phyloP scores from a whole-genome alignment of 2,113 vertebrate genomes.

The Acrocephalus arundinaceus region DNA sequence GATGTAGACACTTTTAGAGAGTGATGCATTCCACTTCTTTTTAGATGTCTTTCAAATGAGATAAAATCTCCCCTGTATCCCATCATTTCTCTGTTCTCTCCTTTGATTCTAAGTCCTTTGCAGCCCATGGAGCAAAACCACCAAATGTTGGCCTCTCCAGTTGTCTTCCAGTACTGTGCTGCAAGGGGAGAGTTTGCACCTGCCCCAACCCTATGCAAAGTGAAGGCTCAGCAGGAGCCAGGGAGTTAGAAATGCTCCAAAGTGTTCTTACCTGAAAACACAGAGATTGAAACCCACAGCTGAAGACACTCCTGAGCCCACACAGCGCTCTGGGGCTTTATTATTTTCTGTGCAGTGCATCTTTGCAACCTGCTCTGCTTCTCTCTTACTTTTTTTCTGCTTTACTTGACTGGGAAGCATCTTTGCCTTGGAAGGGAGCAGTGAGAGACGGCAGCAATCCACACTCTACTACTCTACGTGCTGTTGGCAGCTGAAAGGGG shows the following conservation, averaged over 20 bases:
- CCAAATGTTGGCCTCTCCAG: not conserved
- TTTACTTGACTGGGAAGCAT: not conserved
- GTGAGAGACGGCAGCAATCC: rapidly evolving
- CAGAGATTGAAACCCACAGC: not conserved
- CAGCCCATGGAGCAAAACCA: not conserved
- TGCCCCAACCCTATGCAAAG: not conserved
- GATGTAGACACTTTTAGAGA: not conserved
- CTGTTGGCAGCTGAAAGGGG: not conserved
- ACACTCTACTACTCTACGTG: rapidly evolving
- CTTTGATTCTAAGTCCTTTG: not conserved
- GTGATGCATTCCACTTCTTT: not conserved
- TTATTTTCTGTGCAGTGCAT: not conserved
- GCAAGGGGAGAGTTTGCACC: not conserved
- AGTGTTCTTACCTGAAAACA: not conserved
- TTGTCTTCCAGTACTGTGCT: not conserved
- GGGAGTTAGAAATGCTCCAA: not conserved
- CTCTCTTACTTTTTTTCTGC: not conserved
- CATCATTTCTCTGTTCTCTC: not conserved
- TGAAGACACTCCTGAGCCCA: not conserved
- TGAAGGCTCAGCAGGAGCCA: not conserved
- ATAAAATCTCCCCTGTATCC: rapidly evolving
- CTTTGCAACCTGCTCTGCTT: not conserved
- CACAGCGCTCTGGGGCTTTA: not conserved
- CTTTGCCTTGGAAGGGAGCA: not conserved
- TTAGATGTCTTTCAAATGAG: not conserved